Evolutionary conservation across 2,888 invertebrate genomes (phyloP).

Genomic region (Maniola hyperantus): DNA sequence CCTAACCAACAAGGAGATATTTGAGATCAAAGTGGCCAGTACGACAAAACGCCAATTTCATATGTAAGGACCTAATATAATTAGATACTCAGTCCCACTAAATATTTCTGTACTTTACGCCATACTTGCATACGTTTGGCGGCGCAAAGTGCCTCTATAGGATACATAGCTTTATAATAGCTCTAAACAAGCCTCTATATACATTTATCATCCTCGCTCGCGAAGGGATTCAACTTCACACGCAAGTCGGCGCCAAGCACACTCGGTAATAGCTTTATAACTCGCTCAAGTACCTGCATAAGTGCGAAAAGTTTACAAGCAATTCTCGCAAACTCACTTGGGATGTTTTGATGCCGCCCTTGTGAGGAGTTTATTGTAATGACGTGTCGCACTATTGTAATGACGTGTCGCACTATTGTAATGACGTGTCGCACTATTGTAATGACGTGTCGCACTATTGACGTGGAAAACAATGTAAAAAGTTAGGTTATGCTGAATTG

Average conservation of each 20-base stretch:
- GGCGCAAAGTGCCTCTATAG: constrained; percentile 18
- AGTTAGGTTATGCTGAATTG: too few species aligned
- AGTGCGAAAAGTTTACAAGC: constrained; percentile 10
- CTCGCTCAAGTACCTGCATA: constrained; percentile 5
- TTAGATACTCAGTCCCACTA: too few species aligned
- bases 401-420: background rate
- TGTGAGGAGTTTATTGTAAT: background rate
- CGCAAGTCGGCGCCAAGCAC: background rate
- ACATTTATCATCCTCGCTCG: background rate
- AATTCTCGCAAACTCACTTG: background rate
- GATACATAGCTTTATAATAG: background rate
- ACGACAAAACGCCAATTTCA: too few species aligned
- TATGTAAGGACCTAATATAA: too few species aligned
- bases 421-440: background rate
- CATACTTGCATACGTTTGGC: too few species aligned
- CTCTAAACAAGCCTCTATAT: background rate
- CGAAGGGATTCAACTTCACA: constrained; percentile 12
- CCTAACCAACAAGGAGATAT: too few species aligned
- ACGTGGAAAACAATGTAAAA: background rate
- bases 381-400: background rate
- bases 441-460: background rate
- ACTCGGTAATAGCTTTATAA: constrained; percentile 21
- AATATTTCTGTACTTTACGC: too few species aligned
- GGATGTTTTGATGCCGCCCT: background rate
- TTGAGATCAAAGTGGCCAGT: too few species aligned